Percentiles rank a stretch among this genome's conserved stretches.
Conservation (phyloP, 2,113 vertebrate species). For the Candoia aspera region DNA sequence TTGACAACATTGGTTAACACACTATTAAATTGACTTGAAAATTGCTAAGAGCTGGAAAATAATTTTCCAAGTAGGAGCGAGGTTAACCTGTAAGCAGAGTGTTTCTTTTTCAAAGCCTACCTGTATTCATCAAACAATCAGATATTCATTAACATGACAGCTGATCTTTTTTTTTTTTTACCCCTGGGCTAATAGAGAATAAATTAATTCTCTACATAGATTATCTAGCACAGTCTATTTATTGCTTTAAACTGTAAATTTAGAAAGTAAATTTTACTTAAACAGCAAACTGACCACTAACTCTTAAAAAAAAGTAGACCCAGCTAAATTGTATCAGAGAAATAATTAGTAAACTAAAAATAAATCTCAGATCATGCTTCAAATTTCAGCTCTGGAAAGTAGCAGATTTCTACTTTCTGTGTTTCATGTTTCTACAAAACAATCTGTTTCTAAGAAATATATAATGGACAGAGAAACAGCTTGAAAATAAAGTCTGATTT, state of each 20-base stretch:
- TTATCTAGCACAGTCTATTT: background rate
- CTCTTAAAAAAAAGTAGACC: background rate
- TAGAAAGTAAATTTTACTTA: background rate
- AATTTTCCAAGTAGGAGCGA: background rate
- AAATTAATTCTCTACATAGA: constrained; percentile 7
- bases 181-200: background rate
- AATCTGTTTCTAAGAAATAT: background rate
- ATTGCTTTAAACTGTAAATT: background rate
- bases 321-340: background rate
- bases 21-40: background rate
- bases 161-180: constrained; percentile 1
- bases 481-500: background rate
- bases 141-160: constrained; percentile 7
- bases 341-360: background rate
- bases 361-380: background rate
- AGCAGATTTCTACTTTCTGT: background rate
- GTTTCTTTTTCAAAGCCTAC: background rate
- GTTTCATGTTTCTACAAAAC: background rate
- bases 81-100: background rate
- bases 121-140: background rate
- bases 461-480: background rate
- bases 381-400: background rate
- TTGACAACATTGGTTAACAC: background rate
- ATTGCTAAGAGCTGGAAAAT: background rate
- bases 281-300: background rate